Evolutionary conservation across 2,888 invertebrate species (phyloP), one percentile per base, ranked within the genome.

Genomic region (Drosophila melanocephala): DNA sequence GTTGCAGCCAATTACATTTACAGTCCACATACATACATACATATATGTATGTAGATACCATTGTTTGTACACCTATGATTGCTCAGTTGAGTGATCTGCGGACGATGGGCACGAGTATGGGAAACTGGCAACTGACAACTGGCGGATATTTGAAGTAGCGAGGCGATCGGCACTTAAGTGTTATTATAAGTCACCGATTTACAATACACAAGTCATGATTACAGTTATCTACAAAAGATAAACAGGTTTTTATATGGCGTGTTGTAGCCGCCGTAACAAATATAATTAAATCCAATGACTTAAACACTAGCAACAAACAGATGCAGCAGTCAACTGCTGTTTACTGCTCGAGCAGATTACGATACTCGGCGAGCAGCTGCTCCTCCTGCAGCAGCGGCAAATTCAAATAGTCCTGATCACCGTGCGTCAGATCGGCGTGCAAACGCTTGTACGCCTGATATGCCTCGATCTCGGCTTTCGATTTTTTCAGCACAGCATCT

Each of bases 371-470:
- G 2, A 97, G 94, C 87, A 96, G 95, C 42, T 95, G 93, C 84
- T 96, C 95, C 91, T 97, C 97, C 75, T 96, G 96, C 0, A 94
- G 93, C 26, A 97, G 94, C 0, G 95, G 95, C 26, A 96, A 93
- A 93, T 97, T 96, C 65, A 97, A 94, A 90, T 97, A 96, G 79
- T 96, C 97, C 81, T 96, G 96, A 47, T 96, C 96, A 72, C 95
- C 95, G 30, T 78, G 72, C 2, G 83, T 90, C 44, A 95, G 92
- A 76, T 96, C 95, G 4, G 95, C 94, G 2, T 95, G 93, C 35
- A 97, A 94, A 1, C 96, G 94, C 16, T 94, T 92, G 69, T 95
- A 95, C 0, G 96, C 96, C 76, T 89, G 80, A 52, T 85, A 79
- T 0, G 92, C 87, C 58, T 91, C 89, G 19, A 92, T 69, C 78